Base-by-base conservation (phyloP, 92 coral and sea anemone genomes). In the Epizoanthus rinbou region DNA sequence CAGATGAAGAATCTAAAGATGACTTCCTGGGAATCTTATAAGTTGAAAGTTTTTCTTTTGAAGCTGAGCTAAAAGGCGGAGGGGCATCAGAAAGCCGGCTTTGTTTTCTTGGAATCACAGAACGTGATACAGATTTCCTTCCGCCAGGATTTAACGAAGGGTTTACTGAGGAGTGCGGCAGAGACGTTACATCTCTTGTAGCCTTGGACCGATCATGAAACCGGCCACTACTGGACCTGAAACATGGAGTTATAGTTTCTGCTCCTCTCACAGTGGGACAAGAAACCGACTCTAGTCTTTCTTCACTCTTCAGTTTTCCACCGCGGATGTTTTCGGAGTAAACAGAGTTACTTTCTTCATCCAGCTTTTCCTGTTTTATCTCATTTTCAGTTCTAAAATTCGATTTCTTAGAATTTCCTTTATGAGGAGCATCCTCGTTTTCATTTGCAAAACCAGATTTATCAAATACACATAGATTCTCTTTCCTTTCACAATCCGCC, bases 11-110 rank as follows among this genome's bases (percentile, higher is more conserved):
- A 39, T 58, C 31, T 59, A 39, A 17, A 8, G 82, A 21, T 0
- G n/a, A 19, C 43, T 59, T 78, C 25, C 41, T 78, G 13, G 82
- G 82, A 59, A 78, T 78, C 53, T 78, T 78, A 78, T 78, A 78
- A 60, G 58, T 37, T 7, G 82, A 78, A 14, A 78, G 72, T 37
- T 63, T 62, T 13, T 58, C 21, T 13, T 19, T 23, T 58, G 24
- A 39, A 45, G 58, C n/a, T 0, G 53, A n/a, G 37, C 53, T 14
- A 37, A 21, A 3, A 59, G 71, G 22, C 3, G n/a, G 22, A 1
- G 28, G 2, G 56, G 25, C 24, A 8, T 21, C 33, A 17, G 69
- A n/a, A 58, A 62, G 13, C 24, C 11, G 37, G 57, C 56, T 14
- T 78, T 22, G 57, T 43, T 78, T 60, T 14, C 70, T 31, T 6